Evolutionary conservation across 92 coral and sea anemone species (phyloP).

Genomic region (Zoanthus gigantus): DNA sequence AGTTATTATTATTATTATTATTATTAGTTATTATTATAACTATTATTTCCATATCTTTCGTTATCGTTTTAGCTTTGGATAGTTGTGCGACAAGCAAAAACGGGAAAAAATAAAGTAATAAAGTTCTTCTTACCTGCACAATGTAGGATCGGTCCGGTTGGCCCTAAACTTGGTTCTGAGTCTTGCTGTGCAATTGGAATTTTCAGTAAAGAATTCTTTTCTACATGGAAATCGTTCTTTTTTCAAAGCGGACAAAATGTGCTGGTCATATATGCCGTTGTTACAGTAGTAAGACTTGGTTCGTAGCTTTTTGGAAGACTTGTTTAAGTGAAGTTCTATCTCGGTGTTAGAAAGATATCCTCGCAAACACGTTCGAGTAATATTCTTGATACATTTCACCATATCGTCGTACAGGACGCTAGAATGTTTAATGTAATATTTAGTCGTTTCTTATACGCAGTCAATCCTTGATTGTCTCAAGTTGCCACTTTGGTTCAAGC

Average conservation of each 20-base stretch:
- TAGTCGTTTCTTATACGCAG: too few relatives aligned
- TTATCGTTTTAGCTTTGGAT: too few relatives aligned
- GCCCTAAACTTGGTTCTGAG: not conserved
- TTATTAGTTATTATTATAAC: too few relatives aligned
- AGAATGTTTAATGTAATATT: not conserved
- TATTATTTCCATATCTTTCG: too few relatives aligned
- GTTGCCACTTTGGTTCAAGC: too few relatives aligned
- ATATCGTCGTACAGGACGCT: conserved; percentile 31
- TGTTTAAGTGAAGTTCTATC: conserved; percentile 27
- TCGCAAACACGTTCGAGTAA: conserved; percentile 19
- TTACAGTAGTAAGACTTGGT: conserved; percentile 21
- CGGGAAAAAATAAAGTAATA: too few relatives aligned
- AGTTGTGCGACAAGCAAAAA: too few relatives aligned
- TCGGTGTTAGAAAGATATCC: conserved; percentile 26
- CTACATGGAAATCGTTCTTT: conserved; percentile 13
- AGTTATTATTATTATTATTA: too few relatives aligned
- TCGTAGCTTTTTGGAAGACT: conserved; percentile 31
- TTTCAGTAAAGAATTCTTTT: conserved; percentile 10
- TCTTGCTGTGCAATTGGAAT: not conserved
- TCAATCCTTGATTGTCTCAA: too few relatives aligned
- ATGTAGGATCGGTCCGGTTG: conserved; percentile 9
- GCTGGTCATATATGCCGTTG: not conserved
- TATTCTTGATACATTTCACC: conserved; percentile 22
- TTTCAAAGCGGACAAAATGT: not conserved
- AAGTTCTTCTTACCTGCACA: conserved; percentile 29